Conservation (phyloP, 2,888 invertebrate species). For the Ornithoptera priamus region DNA sequence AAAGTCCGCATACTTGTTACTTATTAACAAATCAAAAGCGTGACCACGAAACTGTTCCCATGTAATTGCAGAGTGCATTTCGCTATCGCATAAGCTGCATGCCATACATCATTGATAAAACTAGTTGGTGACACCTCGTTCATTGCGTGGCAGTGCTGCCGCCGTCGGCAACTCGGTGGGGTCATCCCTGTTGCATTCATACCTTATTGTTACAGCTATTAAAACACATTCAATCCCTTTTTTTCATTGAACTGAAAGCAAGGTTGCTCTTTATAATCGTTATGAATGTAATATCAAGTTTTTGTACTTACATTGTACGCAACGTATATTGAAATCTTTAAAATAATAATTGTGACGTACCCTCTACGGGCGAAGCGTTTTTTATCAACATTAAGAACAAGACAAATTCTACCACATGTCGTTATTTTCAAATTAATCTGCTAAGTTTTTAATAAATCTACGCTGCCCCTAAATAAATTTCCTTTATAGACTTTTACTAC, state of each 20-base stretch:
- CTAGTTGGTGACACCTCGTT: constrained; percentile 60
- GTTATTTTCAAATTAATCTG: too few species aligned
- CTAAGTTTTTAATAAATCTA: too few species aligned
- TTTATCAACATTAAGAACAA: too few species aligned
- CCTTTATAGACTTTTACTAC: too few species aligned
- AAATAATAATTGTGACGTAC: too few species aligned
- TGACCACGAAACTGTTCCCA: constrained; percentile 27
- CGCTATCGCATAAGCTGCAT: constrained; percentile 23
- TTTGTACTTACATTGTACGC: too few species aligned
- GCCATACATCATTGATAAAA: constrained; percentile 68
- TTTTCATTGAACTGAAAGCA: constrained; percentile 8
- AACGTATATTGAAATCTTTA: too few species aligned
- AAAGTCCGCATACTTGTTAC: background rate
- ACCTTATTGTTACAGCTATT: constrained; percentile 27
- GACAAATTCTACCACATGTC: too few species aligned
- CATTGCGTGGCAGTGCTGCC: constrained; percentile 40
- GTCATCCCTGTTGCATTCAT: constrained; percentile 30
- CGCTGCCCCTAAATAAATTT: too few species aligned
- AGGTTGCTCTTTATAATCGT: background rate
- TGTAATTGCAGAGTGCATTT: constrained; percentile 25
- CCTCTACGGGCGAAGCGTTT: too few species aligned
- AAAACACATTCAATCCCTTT: constrained; percentile 23
- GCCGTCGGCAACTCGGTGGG: constrained; percentile 23
- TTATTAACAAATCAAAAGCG: constrained; percentile 14
- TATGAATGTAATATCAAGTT: background rate